Base-by-base conservation (phyloP, 2,797 vertebrate genomes). In the Neoniphon sammara region DNA sequence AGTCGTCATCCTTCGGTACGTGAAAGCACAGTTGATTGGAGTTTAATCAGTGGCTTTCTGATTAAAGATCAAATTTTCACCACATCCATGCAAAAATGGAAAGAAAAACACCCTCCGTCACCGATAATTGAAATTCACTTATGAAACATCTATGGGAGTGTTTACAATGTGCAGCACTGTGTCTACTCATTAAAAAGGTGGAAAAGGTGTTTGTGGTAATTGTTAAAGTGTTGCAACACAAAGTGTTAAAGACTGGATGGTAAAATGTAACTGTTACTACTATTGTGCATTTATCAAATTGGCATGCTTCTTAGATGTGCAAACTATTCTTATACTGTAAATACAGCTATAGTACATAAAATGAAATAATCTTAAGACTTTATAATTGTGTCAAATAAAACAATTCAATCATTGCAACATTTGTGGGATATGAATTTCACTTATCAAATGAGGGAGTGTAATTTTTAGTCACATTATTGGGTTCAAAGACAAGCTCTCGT, bases 361-460 rank as follows among this genome's bases (percentile, higher is more conserved):
- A 57, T 62, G 12, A 70, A 80, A 73, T n/a, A 66, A 73, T 78
- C 46, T 65, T 68, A 55, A 56, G 14, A 50, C 53, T 47, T 27
- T 20, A 18, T 55, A 44, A 68, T 57, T 44, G 58, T 71, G 62
- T 73, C 14, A 6, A 77, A 63, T 76, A 58, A 79, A 83, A 66
- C 52, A 54, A 12, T 62, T 62, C 18, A 60, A 20, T 70, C 57
- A 20, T 9, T 68, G 52, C 62, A 44, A 55, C 59, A 31, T 68
- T 60, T 61, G 10, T 18, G 54, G 69, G 81, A 89, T 89, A 95
- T 95, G 95, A 97, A 97, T 97, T 97, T 98, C 97, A 98, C 96
- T 98, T 98, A 97, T 98, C 96, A 96, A 96, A 95, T 95, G 94
- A 96, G 95, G 95, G 94, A 94, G 95, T 95, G 96, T 96, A 93